Evolutionary conservation across 2,113 vertebrate genomes (phyloP), one percentile per base, ranked within the genome.

Genomic region (Tichodroma muraria): DNA sequence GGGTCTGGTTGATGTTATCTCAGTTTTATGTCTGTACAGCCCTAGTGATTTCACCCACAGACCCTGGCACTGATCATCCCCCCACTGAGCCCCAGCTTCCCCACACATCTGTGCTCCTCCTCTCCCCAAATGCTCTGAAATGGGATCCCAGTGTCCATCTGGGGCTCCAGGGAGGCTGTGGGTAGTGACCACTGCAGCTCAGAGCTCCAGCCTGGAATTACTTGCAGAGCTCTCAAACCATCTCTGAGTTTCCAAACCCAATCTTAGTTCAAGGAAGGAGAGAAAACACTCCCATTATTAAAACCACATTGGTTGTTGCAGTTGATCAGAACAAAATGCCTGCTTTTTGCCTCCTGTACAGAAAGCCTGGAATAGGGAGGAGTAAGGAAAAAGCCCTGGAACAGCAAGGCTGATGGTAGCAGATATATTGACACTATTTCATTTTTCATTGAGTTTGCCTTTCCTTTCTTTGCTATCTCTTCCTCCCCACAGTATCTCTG

Each of bases 391-490:
- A 57, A 73, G 35, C 69, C n/a, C 61, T 61, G 77, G 44, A 72
- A 64, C 14, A 56, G 69, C 27, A 18, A 63, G 27, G 64, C 70
- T 44, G 78, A 11, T 33, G 35, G 53, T 16, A 82, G 53, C 66
- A 63, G 57, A 59, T 27, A 1, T 49, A 35, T 31, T 35, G 54
- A 50, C 66, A 44, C 70, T 54, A 33, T 89, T 88, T 85, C 54
- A 59, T 88, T 95, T 94, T 92, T 89, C 89, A 89, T 61, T 66
- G 81, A 45, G 78, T 85, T 87, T 73, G 38, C 47, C 73, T 94
- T 71, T 53, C 44, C 47, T 63, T 79, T 80, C 68, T 38, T 22
- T 30, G 81, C 84, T 76, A 35, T 70, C 49, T 64, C 61, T 89
- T 75, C 86, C 63, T 90, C 84, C 86, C 69, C 57, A 35, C 45